Evolutionary conservation across 1,140 invertebrate genomes (phyloP).

Genomic region (Drosophila sturtevanti): DNA sequence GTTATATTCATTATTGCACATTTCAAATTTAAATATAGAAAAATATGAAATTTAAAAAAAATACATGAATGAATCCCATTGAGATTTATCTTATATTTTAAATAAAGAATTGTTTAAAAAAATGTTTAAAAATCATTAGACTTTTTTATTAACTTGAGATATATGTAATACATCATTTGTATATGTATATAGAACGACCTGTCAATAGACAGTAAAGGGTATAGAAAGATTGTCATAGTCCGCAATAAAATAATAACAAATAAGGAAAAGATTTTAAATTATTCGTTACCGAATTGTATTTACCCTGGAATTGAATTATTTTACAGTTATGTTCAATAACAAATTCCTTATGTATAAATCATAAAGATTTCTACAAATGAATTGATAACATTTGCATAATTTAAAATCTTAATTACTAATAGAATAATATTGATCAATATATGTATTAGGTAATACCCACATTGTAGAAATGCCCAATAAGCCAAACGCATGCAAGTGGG

Average conservation of each 20-base stretch:
- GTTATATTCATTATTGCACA: not conserved
- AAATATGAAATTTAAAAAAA: too few species aligned
- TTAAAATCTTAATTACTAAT: not conserved
- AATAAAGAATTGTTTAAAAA: too few species aligned
- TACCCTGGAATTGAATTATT: not conserved
- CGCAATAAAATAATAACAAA: constrained; percentile 29
- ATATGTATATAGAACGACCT: too few species aligned
- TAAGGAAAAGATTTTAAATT: not conserved
- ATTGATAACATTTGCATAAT: not conserved
- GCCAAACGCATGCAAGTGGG: not conserved
- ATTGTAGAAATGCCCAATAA: not conserved
- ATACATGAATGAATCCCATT: too few species aligned
- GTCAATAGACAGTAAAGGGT: not conserved
- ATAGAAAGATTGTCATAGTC: not conserved
- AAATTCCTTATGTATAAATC: not conserved
- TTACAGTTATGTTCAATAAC: not conserved
- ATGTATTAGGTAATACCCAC: constrained; percentile 1
- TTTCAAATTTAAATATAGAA: too few species aligned
- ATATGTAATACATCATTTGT: too few species aligned
- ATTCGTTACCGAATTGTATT: not conserved
- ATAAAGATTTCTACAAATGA: not conserved
- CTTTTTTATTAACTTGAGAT: too few species aligned
- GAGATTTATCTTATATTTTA: too few species aligned
- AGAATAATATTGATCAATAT: not conserved
- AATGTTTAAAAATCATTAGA: too few species aligned